Evolutionary conservation across 2,113 vertebrate genomes (phyloP).

Genomic region (Hippoglossus stenolepis): DNA sequence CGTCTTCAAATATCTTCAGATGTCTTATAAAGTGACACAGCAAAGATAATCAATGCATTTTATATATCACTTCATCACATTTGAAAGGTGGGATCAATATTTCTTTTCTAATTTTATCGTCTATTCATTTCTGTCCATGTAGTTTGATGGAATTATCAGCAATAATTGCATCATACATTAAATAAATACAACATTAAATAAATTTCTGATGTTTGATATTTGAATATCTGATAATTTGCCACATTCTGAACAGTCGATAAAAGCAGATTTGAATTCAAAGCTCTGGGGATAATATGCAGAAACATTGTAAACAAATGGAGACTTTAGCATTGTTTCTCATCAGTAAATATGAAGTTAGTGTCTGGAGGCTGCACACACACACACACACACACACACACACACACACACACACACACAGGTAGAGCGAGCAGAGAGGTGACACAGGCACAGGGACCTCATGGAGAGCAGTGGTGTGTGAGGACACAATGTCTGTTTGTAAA

Average conservation of each 20-base stretch:
- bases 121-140: too few species aligned
- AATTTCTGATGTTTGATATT: not conserved
- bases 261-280: not conserved
- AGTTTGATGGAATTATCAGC: too few species aligned
- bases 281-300: not conserved
- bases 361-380: constrained; percentile 27
- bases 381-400: constrained; percentile 43
- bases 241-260: not conserved
- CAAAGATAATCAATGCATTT: too few species aligned
- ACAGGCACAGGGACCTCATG: constrained; percentile 64
- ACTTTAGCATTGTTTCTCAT: not conserved
- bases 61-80: too few species aligned
- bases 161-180: too few species aligned
- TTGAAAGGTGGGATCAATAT: too few species aligned
- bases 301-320: not conserved
- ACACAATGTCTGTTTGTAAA: constrained; percentile 72
- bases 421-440: constrained; percentile 49
- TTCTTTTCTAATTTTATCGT: too few species aligned
- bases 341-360: constrained; percentile 39
- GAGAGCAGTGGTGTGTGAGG: constrained; percentile 63
- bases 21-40: too few species aligned
- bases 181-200: not conserved
- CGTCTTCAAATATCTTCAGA: not conserved
- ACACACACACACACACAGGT: constrained; percentile 53
- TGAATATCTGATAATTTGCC: not conserved